phyloP scores from a whole-genome alignment of 2,888 invertebrate genomes.

The Pterobdella sp. region DNA sequence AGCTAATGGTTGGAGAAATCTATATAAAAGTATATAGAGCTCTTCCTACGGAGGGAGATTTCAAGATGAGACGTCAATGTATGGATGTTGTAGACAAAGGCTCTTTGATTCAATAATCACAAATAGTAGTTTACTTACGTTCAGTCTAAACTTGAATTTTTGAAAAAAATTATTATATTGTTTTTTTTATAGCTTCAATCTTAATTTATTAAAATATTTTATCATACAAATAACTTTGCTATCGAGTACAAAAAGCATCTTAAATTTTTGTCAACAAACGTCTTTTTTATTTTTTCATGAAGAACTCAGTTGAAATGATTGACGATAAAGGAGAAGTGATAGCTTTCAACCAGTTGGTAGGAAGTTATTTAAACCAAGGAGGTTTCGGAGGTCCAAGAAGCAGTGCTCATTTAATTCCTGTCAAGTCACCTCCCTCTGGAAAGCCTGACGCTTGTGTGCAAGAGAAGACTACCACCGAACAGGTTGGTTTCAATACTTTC shows the following conservation, averaged over 20 bases:
- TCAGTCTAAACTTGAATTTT: too few species aligned
- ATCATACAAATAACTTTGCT: too few species aligned
- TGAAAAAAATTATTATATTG: too few species aligned
- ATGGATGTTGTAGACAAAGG: slow-evolving; percentile 88
- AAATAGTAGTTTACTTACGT: too few species aligned
- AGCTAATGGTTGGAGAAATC: slow-evolving; percentile 92
- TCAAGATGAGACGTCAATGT: slow-evolving; percentile 62
- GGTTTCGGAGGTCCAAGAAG: slow-evolving; percentile 76
- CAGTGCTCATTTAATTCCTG: slow-evolving; percentile 60
- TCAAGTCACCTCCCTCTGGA: slow-evolving; percentile 65
- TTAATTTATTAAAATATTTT: too few species aligned
- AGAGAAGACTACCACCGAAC: slow-evolving; percentile 73
- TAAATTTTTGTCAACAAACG: too few species aligned
- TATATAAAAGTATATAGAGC: slow-evolving; percentile 72
- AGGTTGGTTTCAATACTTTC: too few species aligned
- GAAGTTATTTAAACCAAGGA: slow-evolving; percentile 76
- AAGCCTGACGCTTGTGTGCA: slow-evolving; percentile 68
- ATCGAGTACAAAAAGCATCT: too few species aligned
- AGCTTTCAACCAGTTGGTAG: slow-evolving; percentile 66
- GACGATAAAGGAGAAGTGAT: slow-evolving; percentile 66
- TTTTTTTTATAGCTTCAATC: too few species aligned
- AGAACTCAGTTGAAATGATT: slow-evolving; percentile 60
- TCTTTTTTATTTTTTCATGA: too few species aligned
- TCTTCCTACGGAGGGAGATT: slow-evolving; percentile 56
- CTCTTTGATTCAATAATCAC: too few species aligned